A percentile compares a stretch with the other conserved stretches of the same genome.
Evolutionary conservation across 1,140 invertebrate species (phyloP).

Genomic region (Microvelia longipes): DNA sequence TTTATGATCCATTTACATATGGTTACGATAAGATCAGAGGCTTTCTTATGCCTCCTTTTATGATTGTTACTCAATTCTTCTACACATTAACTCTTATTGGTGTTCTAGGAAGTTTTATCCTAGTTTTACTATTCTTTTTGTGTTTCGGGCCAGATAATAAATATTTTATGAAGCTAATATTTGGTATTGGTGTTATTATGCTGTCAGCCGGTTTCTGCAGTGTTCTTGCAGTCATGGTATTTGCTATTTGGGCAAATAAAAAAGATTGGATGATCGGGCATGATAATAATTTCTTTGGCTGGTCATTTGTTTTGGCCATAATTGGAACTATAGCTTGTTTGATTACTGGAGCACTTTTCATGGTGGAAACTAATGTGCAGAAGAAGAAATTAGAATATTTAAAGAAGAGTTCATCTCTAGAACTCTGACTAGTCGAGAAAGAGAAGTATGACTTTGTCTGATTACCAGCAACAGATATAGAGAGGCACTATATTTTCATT

Average conservation of each 20-base stretch:
- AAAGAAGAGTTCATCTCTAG: conserved; percentile 27
- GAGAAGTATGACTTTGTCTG: too few species aligned
- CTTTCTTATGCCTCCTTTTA: conserved; percentile 69
- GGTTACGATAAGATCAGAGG: conserved; percentile 69
- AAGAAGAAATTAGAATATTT: conserved; percentile 53
- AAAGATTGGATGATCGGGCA: conserved; percentile 88
- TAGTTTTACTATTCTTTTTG: conserved; percentile 59
- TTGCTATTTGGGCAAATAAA: conserved; percentile 71
- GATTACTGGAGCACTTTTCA: conserved; percentile 56
- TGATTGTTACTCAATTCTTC: conserved; percentile 87
- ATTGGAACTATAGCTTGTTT: conserved; percentile 42
- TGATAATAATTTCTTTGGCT: conserved; percentile 83
- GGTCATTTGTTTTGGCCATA: conserved; percentile 80
- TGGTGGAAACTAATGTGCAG: conserved; percentile 67
- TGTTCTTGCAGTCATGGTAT: conserved; percentile 72
- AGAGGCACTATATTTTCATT: too few species aligned
- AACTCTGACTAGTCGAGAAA: not conserved
- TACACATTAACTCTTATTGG: conserved; percentile 66
- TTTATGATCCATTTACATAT: conserved; percentile 77
- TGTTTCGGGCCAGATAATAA: conserved; percentile 70
- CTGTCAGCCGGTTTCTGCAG: conserved; percentile 38
- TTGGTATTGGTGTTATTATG: conserved; percentile 46
- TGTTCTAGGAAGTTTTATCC: conserved; percentile 48
- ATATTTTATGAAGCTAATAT: conserved; percentile 52
- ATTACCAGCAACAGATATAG: too few species aligned